These are phyloP conservation scores for Crax fasciolata DNA, from an alignment of 2,797 vertebrate species.

Conservation along the genomic window DNA sequence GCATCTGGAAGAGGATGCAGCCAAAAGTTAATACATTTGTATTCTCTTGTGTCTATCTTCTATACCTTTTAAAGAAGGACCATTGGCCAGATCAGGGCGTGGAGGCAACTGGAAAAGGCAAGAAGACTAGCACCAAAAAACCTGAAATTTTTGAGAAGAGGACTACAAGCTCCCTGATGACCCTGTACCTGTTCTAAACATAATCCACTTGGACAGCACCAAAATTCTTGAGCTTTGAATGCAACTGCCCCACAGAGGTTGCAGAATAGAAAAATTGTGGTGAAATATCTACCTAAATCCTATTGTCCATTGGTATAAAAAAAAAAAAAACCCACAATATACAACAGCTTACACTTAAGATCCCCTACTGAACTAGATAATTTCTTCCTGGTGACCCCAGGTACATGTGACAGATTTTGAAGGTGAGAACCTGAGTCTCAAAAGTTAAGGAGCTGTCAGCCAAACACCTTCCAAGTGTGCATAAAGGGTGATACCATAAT, in stretches of 20 bases:
- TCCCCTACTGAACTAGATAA: neutral
- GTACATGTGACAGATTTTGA: accelerated
- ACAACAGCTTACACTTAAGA: neutral
- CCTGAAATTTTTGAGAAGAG: neutral
- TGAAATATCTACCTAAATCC: neutral
- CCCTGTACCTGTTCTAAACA: neutral
- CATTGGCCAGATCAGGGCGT: neutral
- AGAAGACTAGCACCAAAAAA: neutral
- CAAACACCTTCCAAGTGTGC: neutral
- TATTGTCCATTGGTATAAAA: neutral
- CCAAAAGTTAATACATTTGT: accelerated
- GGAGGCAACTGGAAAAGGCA: neutral
- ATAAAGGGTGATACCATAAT: neutral
- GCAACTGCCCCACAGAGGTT: neutral
- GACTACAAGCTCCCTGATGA: neutral
- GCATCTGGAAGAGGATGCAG: accelerated
- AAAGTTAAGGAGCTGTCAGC: neutral
- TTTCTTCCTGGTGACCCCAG: neutral
- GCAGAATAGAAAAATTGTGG: accelerated
- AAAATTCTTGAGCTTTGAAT: neutral
- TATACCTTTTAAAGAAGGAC: neutral
- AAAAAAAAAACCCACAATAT: neutral
- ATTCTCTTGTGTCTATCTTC: neutral
- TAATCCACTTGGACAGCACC: neutral
- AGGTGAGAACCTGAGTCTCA: neutral